Evolutionary conservation across 2,797 vertebrate species (phyloP), one percentile per base, ranked within the genome.

Genomic region (Melanotaenia trifasciata): DNA sequence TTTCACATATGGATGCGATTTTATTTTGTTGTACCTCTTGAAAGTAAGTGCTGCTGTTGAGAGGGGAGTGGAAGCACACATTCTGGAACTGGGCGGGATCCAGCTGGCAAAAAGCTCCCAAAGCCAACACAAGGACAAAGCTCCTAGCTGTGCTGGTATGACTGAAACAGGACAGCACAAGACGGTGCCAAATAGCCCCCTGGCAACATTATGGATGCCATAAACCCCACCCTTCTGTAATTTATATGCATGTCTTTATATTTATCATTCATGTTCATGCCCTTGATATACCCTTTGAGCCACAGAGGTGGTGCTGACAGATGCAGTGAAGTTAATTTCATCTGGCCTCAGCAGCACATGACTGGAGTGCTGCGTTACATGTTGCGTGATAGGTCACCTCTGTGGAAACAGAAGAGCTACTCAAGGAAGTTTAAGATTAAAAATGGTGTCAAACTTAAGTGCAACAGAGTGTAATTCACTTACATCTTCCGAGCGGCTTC

Each of bases 81-180:
- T 85, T 87, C 78, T 84, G 84, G 87, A 81, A 79, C 84, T 91
- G 90, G 89, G 84, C 8, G 58, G 43, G 70, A 72, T 92, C 92
- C 92, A 93, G 90, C 81, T 93, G 92, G 92, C 90, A 85, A 45
- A 45, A 59, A 64, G 45, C 84, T 89, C 83, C 72, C 84, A 84
- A 80, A 88, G 86, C 89, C 83, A 64, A 86, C 89, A 88, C 89
- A 86, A 91, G 92, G 85, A 91, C 89, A 92, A 87, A 87, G 86
- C 87, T 88, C 83, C 87, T 85, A 88, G 83, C 85, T 83, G 84
- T 77, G 90, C 80, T 82, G 86, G 86, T 88, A 79, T 89, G 85
- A 84, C 89, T 80, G 72, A 70, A 88, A 82, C 83, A 85, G 87
- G 87, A 90, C 90, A 86, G 82, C 84, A 83, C 71, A 16, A 75